Base-by-base conservation (phyloP, 2,888 invertebrate genomes). In the Tuta absoluta region DNA sequence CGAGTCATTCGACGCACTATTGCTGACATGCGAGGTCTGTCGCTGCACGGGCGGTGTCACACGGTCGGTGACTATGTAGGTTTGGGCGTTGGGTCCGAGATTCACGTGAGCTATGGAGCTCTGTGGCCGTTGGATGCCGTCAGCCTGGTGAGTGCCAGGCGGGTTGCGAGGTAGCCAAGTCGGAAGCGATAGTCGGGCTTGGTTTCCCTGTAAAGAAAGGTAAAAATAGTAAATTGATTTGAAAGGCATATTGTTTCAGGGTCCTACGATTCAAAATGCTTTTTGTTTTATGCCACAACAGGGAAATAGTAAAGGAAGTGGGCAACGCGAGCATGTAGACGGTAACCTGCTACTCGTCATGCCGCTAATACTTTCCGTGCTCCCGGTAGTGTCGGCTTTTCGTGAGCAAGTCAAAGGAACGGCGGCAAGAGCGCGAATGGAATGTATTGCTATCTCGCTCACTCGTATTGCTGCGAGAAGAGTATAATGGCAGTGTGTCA, bases 21-120 rank as follows among this genome's bases (percentile, higher is more conserved):
- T 80, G 63, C 78, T 86, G 45, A 86, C 69, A 62, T 81, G 81
- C 37, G 78, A 79, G 10, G 78, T 75, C 59, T 0, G 84, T 28
- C 85, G 68, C 24, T 81, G 84, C 2, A 77, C 69, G 0, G 80
- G 72, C 0, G 84, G 80, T 0, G 79, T 76, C 0, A 74, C 75
- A 59, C 87, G 72, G 4, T 91, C 91, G 7, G 82, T 86, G 2
- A 91, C 82, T 17, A 86, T 75, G 63, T 80, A 90, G n/a, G 88
- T 81, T 71, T 84, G 80, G 67, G 85, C 71, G 68, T 74, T 72
- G 2, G 84, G 80, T 53, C 85, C 84, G 45, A 85, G 71, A 73
- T 85, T 84, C 45, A 91, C 81, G 69, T 87, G 85, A 23, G 92
- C 85, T 73, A 91, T 85, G 41, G 91, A 89, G 71, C 88, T 89